Base-by-base conservation (phyloP, 2,888 invertebrate genomes). In the Melinopterus prodromus region DNA sequence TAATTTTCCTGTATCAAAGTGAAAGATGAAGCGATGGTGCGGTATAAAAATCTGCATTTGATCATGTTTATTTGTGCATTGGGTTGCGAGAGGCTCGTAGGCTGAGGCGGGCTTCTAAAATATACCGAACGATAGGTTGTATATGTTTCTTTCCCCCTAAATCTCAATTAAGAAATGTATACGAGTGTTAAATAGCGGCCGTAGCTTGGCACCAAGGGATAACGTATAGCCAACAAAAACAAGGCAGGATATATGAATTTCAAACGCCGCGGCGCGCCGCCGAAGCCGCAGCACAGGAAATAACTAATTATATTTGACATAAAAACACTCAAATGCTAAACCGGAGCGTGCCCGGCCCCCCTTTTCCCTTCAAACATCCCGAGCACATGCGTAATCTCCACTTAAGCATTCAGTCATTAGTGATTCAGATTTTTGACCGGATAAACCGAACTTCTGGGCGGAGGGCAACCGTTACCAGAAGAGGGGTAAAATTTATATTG, bases 301-400 rank as follows among this genome's bases (percentile, higher is more conserved):
- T 86, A 84, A 86, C 88, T 88, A 88, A 88, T 88, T 88, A 88
- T 87, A 86, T 88, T 88, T 88, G 88, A 88, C 88, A 87, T 26
- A 86, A 86, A 88, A 86, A 86, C 87, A 88, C 87, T 88, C 88
- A 87, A 87, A 86, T 87, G 86, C 86, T 86, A 85, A 85, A 69
- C 70, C 53, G 16, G 74, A 26, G 78, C 78, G 69, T 35, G 53
- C 69, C 16, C 26, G 26, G 26, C 3, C 2, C 26, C 26, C 26
- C 26, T 26, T 26, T 26, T 26, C 26, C 26, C 26, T 26, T 26
- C 26, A 26, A 1, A 1, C 1, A 26, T 26, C 53, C 72, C 78
- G 70, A 35, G 71, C 26, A 26, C 26, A 26, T 26, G 26, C 26
- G 26, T 26, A 26, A 26, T 26, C 26, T 26, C 26, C 26, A 26